A percentile compares a stretch with the other conserved stretches of the same genome.
These are phyloP conservation scores for Origma solitaria DNA, from an alignment of 2,113 vertebrate genomes.

Conservation along the genomic window DNA sequence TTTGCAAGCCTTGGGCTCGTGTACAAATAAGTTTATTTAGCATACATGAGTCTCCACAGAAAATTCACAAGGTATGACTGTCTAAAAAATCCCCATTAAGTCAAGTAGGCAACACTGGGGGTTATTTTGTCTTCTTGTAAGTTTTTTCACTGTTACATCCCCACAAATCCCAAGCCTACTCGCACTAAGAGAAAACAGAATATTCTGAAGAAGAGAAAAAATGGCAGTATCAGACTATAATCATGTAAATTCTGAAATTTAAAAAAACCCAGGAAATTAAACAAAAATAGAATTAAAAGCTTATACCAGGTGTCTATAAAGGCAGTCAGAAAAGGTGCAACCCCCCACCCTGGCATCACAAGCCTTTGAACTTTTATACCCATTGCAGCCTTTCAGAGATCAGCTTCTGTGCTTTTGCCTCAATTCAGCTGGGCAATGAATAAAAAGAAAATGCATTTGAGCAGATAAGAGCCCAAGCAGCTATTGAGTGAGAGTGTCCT, in stretches of 20 bases:
- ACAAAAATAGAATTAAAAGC: background rate
- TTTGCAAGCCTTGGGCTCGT: background rate
- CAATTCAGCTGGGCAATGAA: background rate
- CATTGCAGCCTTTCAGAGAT: background rate
- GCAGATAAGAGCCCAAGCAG: background rate
- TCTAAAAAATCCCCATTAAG: background rate
- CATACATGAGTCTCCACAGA: background rate
- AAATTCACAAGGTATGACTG: background rate
- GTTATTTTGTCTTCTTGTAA: background rate
- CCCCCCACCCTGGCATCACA: background rate
- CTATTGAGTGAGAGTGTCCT: background rate
- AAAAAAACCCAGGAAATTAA: background rate
- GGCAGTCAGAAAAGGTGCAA: background rate
- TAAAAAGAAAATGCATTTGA: background rate
- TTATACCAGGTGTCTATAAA: background rate
- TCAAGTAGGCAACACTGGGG: background rate
- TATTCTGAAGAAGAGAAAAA: background rate
- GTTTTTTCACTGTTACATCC: background rate
- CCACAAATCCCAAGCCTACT: background rate
- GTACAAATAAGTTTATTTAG: background rate
- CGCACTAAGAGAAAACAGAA: background rate
- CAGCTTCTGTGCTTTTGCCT: background rate
- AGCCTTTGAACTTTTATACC: background rate
- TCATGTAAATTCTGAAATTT: background rate
- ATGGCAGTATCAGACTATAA: background rate